Base-by-base conservation (phyloP, 2,888 invertebrate species). In the Hipparchia sbordonii region DNA sequence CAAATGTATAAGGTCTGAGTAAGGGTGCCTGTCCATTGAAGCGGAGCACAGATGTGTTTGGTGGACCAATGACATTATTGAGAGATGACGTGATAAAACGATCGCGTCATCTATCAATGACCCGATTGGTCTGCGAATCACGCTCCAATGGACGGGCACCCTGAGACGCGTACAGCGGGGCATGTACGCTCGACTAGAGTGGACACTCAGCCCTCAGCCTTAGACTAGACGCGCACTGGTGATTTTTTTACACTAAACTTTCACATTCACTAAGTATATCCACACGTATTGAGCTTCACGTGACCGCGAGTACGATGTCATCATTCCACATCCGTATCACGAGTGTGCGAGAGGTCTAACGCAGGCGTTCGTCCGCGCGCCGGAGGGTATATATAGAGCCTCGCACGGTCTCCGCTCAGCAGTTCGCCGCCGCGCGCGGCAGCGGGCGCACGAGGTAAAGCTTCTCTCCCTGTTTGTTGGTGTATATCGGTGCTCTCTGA, bases 401-500 rank as follows among this genome's bases (percentile, higher is more conserved):
- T 68, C 67, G 67, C 73, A 63, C 33, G 72, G 71, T 59, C 46
- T 76, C 51, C 67, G 78, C 79, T 87, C 87, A 89, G 88, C 88
- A 89, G 76, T 84, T 82, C 82, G 79, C 85, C 76, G 81, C 75
- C 75, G 88, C 86, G 77, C 88, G 85, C 69, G 98, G 98, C 88
- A 99, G 95, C 79, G 99, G 97, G 84, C 98, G 97, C 85, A 99
- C 98, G 82, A 99, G 96, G 95, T 98, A 99, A 74, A 99, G 95
- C 93, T 99, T 99, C 94, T 99, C 99, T 82, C 98, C 98, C 91
- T 98, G 97, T 90, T 98, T 98, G 95, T 98, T 98, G 85, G 98
- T 99, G 94, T 99, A 99, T 88, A 99, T 99, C 82, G 99, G 99
- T 83, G 99, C 98, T 87, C 98, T 97, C 95, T 98, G 99, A 95